Base-by-base conservation (phyloP, 2,888 invertebrate species). In the Volucella bombylans region DNA sequence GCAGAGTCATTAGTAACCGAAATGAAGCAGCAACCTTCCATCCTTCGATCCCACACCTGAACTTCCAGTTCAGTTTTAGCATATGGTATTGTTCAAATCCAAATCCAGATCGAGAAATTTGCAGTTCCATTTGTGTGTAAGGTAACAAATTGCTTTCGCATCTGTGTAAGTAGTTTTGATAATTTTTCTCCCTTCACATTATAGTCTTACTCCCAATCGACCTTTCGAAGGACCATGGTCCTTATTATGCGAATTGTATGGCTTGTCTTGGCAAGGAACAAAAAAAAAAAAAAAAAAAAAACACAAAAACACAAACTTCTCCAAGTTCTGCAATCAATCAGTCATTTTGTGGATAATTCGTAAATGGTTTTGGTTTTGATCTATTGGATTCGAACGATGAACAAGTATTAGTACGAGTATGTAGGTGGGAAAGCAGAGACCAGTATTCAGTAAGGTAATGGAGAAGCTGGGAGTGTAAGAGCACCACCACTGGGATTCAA, bases 241-340 rank as follows among this genome's bases (percentile, higher is more conserved):
- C 76, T 71, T 74, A 55, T 74, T 74, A 64, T 80, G 12, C 50
- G 65, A 77, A 77, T 65, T 68, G 49, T 62, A 31, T 54, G 61
- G 31, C 31, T 31, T 31, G 6, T 31, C 31, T 49, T 23, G 10
- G 11, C 15, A 18, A 23, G 45, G 49, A 47, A 31, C 31, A 31
- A 31, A 6, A 31, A 4, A 31, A 4, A 31, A 4, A 1, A 31
- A 4, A 31, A 0, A 31, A 4, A 1, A 31, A 4, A 31, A 0
- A 31, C 0, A 31, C 4, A 31, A 4, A 23, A 23, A 23, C 2
- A 31, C 31, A 31, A 45, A 50, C 62, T 31, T 73, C 64, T 54
- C 43, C 69, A 74, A 74, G 69, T 73, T 52, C 69, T 54, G 73
- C 64, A 79, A 79, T 83, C 73, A 83, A 83, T 83, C 82, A 83